phyloP scores from a whole-genome alignment of 1,140 invertebrate species.

The Drosophila prosaltans region DNA sequence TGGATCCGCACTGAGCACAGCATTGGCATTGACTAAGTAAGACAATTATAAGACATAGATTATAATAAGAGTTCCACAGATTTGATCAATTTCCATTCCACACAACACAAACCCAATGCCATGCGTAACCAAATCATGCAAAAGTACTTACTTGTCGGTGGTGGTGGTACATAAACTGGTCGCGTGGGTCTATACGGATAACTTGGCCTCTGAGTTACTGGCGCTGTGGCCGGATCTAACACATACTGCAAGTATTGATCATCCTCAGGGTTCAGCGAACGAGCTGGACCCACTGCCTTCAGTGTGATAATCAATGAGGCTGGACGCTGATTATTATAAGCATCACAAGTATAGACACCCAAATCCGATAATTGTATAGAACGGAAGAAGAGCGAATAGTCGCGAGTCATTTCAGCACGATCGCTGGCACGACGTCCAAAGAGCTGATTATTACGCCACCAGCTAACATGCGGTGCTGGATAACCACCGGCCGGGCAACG shows the following conservation, averaged over 20 bases:
- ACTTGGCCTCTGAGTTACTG: conserved; percentile 64
- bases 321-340: conserved; percentile 91
- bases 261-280: conserved; percentile 83
- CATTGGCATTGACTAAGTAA: conserved; percentile 85
- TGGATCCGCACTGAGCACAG: conserved; percentile 85
- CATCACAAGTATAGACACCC: conserved; percentile 93
- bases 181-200: conserved; percentile 83
- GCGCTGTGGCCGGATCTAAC: conserved; percentile 83
- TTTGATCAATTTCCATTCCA: neutral
- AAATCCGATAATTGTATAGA: conserved; percentile 88
- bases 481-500: conserved; percentile 93
- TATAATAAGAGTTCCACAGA: conserved; percentile 21
- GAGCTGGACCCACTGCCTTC: conserved; percentile 87
- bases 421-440: conserved; percentile 89
- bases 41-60: neutral
- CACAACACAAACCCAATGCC: conserved; percentile 34
- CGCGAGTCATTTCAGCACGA: conserved; percentile 89
- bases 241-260: conserved; percentile 85
- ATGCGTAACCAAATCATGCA: conserved; percentile 44
- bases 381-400: conserved; percentile 89
- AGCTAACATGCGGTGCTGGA: conserved; percentile 91
- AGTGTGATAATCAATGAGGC: conserved; percentile 90
- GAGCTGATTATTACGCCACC: conserved; percentile 91
- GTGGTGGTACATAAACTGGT: conserved; percentile 65
- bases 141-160: conserved; percentile 62